Base-by-base conservation (phyloP, 2,113 vertebrate genomes). In the Megaleporinus macrocephalus region DNA sequence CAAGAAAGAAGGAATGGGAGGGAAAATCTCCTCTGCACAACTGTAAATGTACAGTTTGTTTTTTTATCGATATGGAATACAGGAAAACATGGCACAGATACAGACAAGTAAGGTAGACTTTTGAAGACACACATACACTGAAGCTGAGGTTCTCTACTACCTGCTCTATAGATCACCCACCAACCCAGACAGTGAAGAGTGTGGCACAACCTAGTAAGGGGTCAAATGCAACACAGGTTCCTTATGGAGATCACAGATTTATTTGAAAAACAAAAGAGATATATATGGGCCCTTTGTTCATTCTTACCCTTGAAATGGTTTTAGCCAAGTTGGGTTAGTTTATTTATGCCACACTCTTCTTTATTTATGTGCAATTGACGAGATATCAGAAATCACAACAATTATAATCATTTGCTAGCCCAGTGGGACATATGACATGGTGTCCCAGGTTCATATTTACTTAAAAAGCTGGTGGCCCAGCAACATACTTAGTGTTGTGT, bases 1-100 rank as follows among this genome's bases (percentile, higher is more conserved):
- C 15, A 3, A 7, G 13, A 7, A 12, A 4, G 4, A 1, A 1
- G n/a, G n/a, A n/a, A n/a, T n/a, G n/a, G n/a, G n/a, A n/a, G n/a
- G 1, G 9, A 47, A 12, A 47, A 47, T 1, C 44, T 6, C 33
- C 33, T 36, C 33, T 36, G 33, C 6, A 6, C 3, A 36, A 36
- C 3, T 44, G 41, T 44, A 44, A 44, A 44, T 9, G 41, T 49
- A 49, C 47, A 18, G 29, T 29, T 6, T 66, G 65, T 10, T 68
- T 33, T 29, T 36, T 9, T 68, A 22, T 20, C 55, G 18, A 5
- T 4, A 30, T 68, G 62, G 16, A 65, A 30, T 30, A 65, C 6
- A 29, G 11, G 26, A 13, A 30, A 27, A 14, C 62, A 26, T 27
- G 24, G 9, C 22, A 11, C 27, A 27, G 27, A 27, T 63, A 13